phyloP scores from a whole-genome alignment of 2,113 vertebrate species.

The Piaya cayana region DNA sequence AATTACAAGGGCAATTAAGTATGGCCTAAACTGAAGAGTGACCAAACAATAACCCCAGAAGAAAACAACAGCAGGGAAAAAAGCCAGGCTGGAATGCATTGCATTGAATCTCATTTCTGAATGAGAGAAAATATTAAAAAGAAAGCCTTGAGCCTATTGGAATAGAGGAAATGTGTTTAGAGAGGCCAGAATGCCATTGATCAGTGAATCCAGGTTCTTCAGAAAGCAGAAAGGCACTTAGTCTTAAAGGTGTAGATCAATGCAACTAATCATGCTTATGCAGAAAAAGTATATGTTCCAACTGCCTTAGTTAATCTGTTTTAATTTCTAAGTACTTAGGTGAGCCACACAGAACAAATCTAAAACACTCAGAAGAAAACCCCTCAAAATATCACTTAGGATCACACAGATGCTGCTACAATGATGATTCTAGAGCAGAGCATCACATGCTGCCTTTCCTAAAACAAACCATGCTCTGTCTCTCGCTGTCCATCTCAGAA shows the following conservation, averaged over 20 bases:
- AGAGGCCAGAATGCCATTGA: neutral
- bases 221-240: neutral
- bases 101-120: conserved; percentile 11
- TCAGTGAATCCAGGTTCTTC: neutral
- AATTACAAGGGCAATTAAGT: conserved; percentile 50
- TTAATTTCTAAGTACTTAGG: neutral
- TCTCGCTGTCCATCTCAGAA: neutral
- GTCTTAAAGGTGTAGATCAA: neutral
- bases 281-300: neutral
- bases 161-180: neutral
- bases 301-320: neutral
- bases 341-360: neutral
- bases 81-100: conserved; percentile 37
- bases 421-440: neutral
- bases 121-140: conserved; percentile 45
- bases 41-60: conserved; percentile 45
- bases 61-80: conserved; percentile 52
- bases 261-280: neutral
- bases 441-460: neutral
- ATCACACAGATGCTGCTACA: neutral
- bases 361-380: neutral
- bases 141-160: neutral
- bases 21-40: conserved; percentile 14
- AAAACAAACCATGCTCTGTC: neutral
- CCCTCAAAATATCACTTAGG: neutral